A percentile compares a stretch with the other conserved stretches of the same genome.
These are phyloP conservation scores for Callopanchax toddi DNA, from an alignment of 2,113 vertebrate species.

Conservation along the genomic window DNA sequence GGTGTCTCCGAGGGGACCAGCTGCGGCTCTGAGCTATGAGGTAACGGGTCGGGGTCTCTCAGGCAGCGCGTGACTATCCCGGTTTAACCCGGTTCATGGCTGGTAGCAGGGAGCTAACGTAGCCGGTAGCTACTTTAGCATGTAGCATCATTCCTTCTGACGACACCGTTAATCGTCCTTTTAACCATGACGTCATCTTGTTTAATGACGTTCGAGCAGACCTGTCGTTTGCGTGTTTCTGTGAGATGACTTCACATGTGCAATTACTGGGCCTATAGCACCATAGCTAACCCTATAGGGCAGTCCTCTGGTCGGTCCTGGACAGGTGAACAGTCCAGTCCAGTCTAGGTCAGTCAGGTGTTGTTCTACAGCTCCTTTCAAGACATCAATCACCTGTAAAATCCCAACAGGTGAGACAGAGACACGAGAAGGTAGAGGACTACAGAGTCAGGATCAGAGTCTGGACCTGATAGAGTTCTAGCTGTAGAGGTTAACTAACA, in stretches of 20 bases:
- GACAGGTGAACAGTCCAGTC: too few relatives aligned
- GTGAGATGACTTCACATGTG: not conserved
- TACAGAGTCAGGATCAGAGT: too few relatives aligned
- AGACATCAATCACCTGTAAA: too few relatives aligned
- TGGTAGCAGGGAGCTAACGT: not conserved
- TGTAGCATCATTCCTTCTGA: not conserved
- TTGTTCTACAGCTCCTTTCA: too few relatives aligned
- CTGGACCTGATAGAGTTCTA: too few relatives aligned
- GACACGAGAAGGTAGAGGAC: too few relatives aligned
- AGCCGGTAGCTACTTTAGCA: not conserved
- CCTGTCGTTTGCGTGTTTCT: not conserved
- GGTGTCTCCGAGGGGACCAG: conserved; percentile 27
- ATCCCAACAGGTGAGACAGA: too few relatives aligned
- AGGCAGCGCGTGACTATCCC: not conserved
- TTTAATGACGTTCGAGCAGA: not conserved
- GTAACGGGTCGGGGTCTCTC: conserved; percentile 35
- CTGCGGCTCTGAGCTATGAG: conserved; percentile 49
- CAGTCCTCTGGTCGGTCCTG: too few relatives aligned
- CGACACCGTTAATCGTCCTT: not conserved
- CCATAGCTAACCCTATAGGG: too few relatives aligned
- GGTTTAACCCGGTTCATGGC: not conserved
- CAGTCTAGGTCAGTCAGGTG: too few relatives aligned
- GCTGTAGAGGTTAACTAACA: too few relatives aligned
- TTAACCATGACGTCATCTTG: not conserved
- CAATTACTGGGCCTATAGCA: too few relatives aligned